These are phyloP conservation scores for Eupithecia abbreviata DNA, from an alignment of 2,888 invertebrate species.

Conservation along the genomic window DNA sequence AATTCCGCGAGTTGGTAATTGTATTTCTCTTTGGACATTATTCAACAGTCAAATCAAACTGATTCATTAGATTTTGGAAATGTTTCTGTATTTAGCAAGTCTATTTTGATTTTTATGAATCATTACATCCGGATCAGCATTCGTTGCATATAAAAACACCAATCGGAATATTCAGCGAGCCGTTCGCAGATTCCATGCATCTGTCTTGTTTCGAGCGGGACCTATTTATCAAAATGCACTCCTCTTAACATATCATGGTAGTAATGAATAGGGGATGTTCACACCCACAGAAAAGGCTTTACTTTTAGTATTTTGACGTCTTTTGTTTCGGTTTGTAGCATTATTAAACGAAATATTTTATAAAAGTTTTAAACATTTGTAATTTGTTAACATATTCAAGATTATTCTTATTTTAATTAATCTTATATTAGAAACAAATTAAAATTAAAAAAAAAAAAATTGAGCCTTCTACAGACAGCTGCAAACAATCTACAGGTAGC, in stretches of 20 bases:
- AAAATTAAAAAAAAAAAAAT: no score
- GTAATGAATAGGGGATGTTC: constrained; percentile 40
- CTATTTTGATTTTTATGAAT: constrained; percentile 4
- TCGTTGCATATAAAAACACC: constrained; percentile 31
- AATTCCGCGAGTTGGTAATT: background rate
- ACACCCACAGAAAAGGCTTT: background rate
- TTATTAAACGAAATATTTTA: no score
- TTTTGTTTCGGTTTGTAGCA: no score
- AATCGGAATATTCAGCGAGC: constrained; percentile 34
- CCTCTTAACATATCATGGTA: constrained; percentile 48
- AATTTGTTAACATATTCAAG: no score
- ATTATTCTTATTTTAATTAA: no score
- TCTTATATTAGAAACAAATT: no score
- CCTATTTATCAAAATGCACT: constrained; percentile 61
- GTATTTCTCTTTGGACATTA: background rate
- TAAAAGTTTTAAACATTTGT: no score
- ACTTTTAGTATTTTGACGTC: no score
- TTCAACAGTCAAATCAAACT: background rate
- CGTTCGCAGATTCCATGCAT: constrained; percentile 43
- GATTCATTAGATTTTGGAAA: background rate
- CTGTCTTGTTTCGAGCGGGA: constrained; percentile 57
- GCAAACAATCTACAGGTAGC: no score
- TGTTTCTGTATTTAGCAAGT: background rate
- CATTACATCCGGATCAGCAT: constrained; percentile 10
- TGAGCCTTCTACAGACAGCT: no score